Evolutionary conservation across 2,888 invertebrate species (phyloP).

Genomic region (Microdon myrmicae): DNA sequence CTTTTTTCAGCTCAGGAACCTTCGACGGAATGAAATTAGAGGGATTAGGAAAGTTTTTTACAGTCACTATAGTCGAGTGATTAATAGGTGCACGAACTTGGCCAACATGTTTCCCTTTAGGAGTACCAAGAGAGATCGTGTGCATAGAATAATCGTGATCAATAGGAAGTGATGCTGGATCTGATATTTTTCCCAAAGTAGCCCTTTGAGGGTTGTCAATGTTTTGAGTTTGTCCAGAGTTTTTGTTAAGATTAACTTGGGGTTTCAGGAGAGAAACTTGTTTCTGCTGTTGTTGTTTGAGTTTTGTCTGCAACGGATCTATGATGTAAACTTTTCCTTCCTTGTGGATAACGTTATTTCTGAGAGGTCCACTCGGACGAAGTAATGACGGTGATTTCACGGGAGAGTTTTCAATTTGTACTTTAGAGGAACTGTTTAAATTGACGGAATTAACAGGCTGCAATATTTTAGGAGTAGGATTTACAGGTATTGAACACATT

Average conservation of each 20-base stretch:
- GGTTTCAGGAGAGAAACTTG: conserved; percentile 65
- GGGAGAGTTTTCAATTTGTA: conserved; percentile 2
- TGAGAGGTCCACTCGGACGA: conserved; percentile 23
- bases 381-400: conserved; percentile 7
- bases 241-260: conserved; percentile 62
- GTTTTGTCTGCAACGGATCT: conserved; percentile 62
- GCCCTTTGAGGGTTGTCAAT: conserved; percentile 35
- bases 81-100: conserved; percentile 19
- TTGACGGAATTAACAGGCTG: background rate
- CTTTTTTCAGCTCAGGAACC: conserved; percentile 39
- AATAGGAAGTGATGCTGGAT: conserved; percentile 36
- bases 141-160: conserved; percentile 42
- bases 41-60: conserved; percentile 39
- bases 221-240: conserved; percentile 38
- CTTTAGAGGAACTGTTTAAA: conserved; percentile 1
- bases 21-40: conserved; percentile 36
- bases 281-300: conserved; percentile 61
- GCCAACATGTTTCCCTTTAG: no score
- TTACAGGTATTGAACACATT: background rate
- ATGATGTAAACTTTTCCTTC: conserved; percentile 65
- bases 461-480: background rate
- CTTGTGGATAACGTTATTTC: conserved; percentile 62
- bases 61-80: conserved; percentile 30
- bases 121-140: conserved; percentile 12
- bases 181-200: conserved; percentile 45